These are phyloP conservation scores for Semotilus atromaculatus DNA, from an alignment of 2,797 vertebrate genomes.

Conservation along the genomic window DNA sequence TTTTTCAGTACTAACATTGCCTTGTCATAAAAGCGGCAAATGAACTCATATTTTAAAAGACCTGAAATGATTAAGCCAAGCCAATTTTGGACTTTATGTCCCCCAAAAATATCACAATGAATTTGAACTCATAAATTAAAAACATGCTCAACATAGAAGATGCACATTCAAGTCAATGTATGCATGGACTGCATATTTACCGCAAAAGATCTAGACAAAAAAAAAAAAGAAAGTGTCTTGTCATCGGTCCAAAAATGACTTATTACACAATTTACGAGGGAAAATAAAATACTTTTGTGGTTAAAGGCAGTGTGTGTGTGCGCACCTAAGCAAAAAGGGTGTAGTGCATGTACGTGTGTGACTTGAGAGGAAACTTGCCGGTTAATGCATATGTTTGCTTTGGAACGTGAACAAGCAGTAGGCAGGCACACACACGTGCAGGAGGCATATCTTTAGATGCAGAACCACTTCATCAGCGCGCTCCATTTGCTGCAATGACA, in stretches of 20 bases:
- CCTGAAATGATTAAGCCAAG: background rate
- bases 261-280: background rate
- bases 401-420: constrained; percentile 40
- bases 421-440: constrained; percentile 56
- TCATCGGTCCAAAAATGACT: background rate
- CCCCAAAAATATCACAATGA: background rate
- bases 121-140: background rate
- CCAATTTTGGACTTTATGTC: background rate
- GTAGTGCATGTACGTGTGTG: constrained; percentile 26
- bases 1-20: background rate
- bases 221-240: too few relatives aligned
- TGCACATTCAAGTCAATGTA: background rate
- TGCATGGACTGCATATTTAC: background rate
- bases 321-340: constrained; percentile 3
- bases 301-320: background rate
- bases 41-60: background rate
- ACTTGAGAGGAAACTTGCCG: constrained; percentile 21
- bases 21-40: background rate
- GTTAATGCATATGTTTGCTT: constrained; percentile 49
- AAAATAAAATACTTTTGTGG: background rate
- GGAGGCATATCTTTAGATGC: constrained; percentile 61
- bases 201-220: background rate
- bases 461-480: constrained; percentile 67
- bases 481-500: constrained; percentile 77
- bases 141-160: background rate